A percentile compares a stretch with the other conserved stretches of the same genome.
Conservation (phyloP, 1,140 invertebrate species). For the Stegodyphus dumicola region DNA sequence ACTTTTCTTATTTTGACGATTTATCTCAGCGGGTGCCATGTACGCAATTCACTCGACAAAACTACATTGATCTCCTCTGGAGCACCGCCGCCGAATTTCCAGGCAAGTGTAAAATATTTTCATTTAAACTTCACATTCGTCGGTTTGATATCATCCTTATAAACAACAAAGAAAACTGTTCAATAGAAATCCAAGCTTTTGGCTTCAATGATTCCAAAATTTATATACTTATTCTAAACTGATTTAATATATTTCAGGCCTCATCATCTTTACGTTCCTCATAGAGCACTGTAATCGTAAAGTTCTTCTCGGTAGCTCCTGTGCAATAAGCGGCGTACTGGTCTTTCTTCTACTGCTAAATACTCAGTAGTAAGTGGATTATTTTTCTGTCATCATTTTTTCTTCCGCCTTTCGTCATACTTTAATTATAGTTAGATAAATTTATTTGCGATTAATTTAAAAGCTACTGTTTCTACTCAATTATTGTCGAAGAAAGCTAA, state of each 20-base stretch:
- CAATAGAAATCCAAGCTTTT: no score
- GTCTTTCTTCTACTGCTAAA: slow-evolving; percentile 12
- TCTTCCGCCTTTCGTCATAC: no score
- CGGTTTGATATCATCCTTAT: no score
- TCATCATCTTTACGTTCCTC: slow-evolving; percentile 42
- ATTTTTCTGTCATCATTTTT: no score
- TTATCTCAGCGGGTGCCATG: slow-evolving; percentile 12
- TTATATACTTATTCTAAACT: no score
- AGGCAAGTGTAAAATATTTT: not conserved
- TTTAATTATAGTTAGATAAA: no score
- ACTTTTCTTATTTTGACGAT: not conserved
- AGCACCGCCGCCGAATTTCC: slow-evolving; percentile 53
- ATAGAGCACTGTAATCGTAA: slow-evolving; percentile 26
- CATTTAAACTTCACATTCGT: no score
- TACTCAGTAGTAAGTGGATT: slow-evolving; percentile 4
- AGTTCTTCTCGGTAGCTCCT: not conserved
- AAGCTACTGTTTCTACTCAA: no score
- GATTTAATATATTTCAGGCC: slow-evolving; percentile 9
- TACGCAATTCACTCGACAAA: not conserved
- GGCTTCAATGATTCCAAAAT: no score
- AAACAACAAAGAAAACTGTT: no score
- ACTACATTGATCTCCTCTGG: slow-evolving; percentile 48
- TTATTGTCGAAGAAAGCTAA: no score
- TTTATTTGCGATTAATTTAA: no score
- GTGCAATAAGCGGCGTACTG: slow-evolving; percentile 3